A percentile compares a stretch with the other conserved stretches of the same genome.
Conservation (phyloP, 2,888 invertebrate genomes). For the Carterocephalus palaemon region DNA sequence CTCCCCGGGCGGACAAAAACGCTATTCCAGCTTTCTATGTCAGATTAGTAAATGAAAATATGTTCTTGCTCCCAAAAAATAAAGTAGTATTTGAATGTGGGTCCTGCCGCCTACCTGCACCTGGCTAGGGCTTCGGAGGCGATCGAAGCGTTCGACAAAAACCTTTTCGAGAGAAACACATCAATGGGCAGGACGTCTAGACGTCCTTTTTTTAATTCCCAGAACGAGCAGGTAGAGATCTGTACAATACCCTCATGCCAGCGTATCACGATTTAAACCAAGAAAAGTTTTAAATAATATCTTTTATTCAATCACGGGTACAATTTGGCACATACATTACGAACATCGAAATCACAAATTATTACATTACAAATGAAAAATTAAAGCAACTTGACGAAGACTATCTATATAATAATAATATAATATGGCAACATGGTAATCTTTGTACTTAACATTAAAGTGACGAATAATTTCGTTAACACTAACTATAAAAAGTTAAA, state of each 20-base stretch:
- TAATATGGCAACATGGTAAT: constrained; percentile 34
- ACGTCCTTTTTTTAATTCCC: constrained; percentile 63
- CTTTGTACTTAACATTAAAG: constrained; percentile 30
- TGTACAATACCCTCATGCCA: constrained; percentile 39
- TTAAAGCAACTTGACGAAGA: constrained; percentile 20
- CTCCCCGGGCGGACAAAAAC: constrained; percentile 36
- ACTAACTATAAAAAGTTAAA: too few relatives aligned
- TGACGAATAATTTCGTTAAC: too few relatives aligned
- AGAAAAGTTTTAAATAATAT: constrained; percentile 31
- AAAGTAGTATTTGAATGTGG: constrained; percentile 52
- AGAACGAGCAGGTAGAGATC: constrained; percentile 67
- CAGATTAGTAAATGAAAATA: constrained; percentile 42
- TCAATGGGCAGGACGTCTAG: constrained; percentile 75
- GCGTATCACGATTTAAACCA: constrained; percentile 33
- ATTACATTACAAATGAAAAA: constrained; percentile 18
- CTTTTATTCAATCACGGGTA: constrained; percentile 34
- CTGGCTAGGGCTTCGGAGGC: constrained; percentile 63
- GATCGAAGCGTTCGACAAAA: constrained; percentile 63
- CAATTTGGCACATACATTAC: constrained; percentile 24
- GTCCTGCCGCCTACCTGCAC: constrained; percentile 61
- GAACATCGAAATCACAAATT: constrained; percentile 21
- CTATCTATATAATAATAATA: constrained; percentile 23
- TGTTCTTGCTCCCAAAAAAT: constrained; percentile 50
- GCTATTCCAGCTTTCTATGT: constrained; percentile 32
- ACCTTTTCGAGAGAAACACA: constrained; percentile 65